phyloP scores from a whole-genome alignment of 2,113 vertebrate genomes.

The Indicator maculatus region DNA sequence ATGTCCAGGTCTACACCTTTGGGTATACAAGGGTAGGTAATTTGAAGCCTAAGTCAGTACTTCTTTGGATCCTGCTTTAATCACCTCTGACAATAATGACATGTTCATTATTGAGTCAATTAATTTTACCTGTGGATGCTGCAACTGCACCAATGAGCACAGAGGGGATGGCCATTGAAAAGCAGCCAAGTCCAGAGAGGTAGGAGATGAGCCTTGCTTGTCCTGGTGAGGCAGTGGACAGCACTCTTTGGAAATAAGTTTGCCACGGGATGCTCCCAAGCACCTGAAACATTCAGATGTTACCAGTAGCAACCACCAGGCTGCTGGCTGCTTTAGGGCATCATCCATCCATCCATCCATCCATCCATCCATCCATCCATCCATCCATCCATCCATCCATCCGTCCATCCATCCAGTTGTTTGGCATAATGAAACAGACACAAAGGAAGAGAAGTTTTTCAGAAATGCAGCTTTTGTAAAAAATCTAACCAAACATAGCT shows the following conservation, averaged over 20 bases:
- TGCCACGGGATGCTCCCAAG: conserved; percentile 84
- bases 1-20: not conserved
- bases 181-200: conserved; percentile 74
- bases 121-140: conserved; percentile 78
- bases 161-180: conserved; percentile 79
- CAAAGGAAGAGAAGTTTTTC: not conserved
- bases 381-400: not conserved
- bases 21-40: not conserved
- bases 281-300: conserved; percentile 64
- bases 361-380: not conserved
- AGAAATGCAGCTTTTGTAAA: not conserved
- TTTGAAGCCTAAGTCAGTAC: not conserved
- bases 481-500: not conserved
- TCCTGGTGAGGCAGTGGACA: conserved; percentile 75
- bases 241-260: conserved; percentile 85
- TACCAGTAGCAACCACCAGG: not conserved
- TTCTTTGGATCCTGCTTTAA: not conserved
- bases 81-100: not conserved
- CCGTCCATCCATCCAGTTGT: not conserved
- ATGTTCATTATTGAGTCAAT: accelerated
- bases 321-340: not conserved
- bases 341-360: not conserved
- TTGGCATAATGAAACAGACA: not conserved
- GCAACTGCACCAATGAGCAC: conserved; percentile 82
- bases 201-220: conserved; percentile 81